These are phyloP conservation scores for Ellobius talpinus DNA, from an alignment of 2,113 vertebrate genomes.

Conservation along the genomic window DNA sequence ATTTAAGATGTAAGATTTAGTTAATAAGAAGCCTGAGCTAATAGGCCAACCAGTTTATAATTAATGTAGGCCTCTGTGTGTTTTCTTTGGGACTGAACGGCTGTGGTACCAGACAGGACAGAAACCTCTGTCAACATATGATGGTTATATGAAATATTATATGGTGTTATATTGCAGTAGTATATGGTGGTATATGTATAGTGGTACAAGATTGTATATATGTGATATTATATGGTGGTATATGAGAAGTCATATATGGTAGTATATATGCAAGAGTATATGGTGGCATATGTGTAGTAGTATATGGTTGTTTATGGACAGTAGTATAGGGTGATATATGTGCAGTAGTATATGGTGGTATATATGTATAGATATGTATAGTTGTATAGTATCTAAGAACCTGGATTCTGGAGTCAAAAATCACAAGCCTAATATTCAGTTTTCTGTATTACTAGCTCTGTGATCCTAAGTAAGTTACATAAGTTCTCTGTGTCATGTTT, in stretches of 20 bases:
- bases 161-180: background rate
- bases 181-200: background rate
- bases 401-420: conserved; percentile 13
- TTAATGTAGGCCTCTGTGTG: too few species aligned
- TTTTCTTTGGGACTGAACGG: too few species aligned
- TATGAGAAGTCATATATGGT: background rate
- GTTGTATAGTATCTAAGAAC: background rate
- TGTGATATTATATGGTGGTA: too few species aligned
- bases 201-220: background rate
- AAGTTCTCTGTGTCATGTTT: conserved; percentile 22
- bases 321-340: background rate
- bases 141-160: background rate
- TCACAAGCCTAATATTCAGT: background rate
- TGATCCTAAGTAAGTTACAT: conserved; percentile 22
- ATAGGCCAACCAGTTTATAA: too few species aligned
- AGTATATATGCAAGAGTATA: background rate
- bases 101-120: too few species aligned
- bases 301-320: background rate
- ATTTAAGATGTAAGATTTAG: too few species aligned
- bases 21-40: too few species aligned
- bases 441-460: background rate
- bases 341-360: background rate
- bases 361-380: background rate
- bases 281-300: background rate
- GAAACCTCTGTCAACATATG: background rate